Base-by-base conservation (phyloP, 2,888 invertebrate genomes). In the Gastracanthus pulcherrimus region DNA sequence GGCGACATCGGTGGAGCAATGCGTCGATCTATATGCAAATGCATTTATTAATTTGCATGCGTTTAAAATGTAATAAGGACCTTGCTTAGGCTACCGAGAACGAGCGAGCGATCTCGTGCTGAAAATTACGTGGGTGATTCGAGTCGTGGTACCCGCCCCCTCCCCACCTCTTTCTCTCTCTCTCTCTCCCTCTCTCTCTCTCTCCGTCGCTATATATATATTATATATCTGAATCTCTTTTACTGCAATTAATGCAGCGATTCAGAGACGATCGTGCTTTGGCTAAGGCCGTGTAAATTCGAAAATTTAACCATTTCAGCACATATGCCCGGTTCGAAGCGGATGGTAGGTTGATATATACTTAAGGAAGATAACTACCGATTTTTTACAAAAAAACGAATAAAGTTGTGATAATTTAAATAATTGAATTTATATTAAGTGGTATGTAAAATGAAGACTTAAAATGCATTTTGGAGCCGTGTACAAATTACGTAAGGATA, bases 1-100 rank as follows among this genome's bases (percentile, higher is more conserved):
- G 80, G 62, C 80, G 76, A 81, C 77, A 78, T 74, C 69, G 80
- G 55, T 58, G 19, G 76, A 79, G 77, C 83, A 80, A 83, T 71
- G 75, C 80, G 79, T 83, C 86, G 83, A 87, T 86, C 84, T 85
- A 84, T 83, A 86, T 86, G 87, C 85, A 85, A 87, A 87, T 86
- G 72, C 71, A 62, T 84, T 84, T 85, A 85, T 86, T 85, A 86
- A 87, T 86, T 85, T 86, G 84, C 85, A 86, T 85, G 82, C 83
- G 84, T 66, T 84, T 80, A 84, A 85, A 83, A 84, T 75, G 72
- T 84, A 84, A 82, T 80, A 81, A 81, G 83, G 77, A 74, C 62
- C 81, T 83, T 70, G 82, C 67, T 81, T 72, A 67, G 78, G 26
- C 62, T 64, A 34, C 75, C 64, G 64, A 26, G 64, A 34, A n/a